These are phyloP conservation scores for Lysiphlebus fabarum DNA, from an alignment of 1,140 invertebrate genomes.

Conservation along the genomic window DNA sequence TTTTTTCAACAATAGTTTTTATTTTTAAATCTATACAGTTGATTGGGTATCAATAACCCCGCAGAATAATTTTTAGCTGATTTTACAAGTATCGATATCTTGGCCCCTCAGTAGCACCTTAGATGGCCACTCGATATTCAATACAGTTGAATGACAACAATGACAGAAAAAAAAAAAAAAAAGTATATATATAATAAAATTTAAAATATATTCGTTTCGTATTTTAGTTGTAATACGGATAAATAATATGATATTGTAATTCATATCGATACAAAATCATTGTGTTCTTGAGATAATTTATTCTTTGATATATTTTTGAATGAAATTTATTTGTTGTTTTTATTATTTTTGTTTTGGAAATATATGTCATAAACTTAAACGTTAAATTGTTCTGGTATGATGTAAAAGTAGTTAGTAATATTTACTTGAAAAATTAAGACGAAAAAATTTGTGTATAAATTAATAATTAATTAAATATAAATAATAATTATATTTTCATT, in stretches of 20 bases:
- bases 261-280: background rate
- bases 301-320: too few species aligned
- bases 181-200: too few species aligned
- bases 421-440: too few species aligned
- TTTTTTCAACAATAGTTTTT: conserved; percentile 38
- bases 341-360: too few species aligned
- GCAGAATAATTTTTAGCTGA: conserved; percentile 29
- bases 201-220: background rate
- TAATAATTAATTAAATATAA: too few species aligned
- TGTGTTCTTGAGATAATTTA: conserved; percentile 3
- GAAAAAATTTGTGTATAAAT: too few species aligned
- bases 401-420: too few species aligned
- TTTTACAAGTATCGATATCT: conserved; percentile 43
- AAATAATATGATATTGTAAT: background rate
- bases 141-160: background rate
- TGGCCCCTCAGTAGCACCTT: background rate
- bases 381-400: too few species aligned
- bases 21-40: conserved; percentile 40
- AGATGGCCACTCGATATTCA: too few species aligned
- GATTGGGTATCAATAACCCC: conserved; percentile 53
- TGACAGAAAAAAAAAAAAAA: conserved; percentile 22
- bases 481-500: too few species aligned
- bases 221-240: background rate
- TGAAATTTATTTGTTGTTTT: too few species aligned
- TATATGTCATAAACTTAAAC: too few species aligned